Evolutionary conservation across 2,888 invertebrate genomes (phyloP).

Genomic region (Anaspis maculata): DNA sequence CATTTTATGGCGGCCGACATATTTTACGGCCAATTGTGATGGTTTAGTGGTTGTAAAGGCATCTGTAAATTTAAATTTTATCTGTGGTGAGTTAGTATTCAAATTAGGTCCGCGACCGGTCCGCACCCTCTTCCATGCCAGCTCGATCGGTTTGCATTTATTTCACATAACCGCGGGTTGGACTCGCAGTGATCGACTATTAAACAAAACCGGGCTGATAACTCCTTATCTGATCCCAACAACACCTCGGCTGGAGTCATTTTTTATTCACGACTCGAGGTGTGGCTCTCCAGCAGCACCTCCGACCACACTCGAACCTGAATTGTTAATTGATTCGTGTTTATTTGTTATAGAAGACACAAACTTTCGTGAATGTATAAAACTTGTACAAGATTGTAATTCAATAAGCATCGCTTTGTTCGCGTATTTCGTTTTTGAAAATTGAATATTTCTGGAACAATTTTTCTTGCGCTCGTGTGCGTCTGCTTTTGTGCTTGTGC

Average conservation of each 20-base stretch:
- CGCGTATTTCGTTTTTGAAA: no score
- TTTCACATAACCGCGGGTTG: not conserved
- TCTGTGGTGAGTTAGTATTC: constrained; percentile 9
- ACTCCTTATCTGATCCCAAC: constrained; percentile 5
- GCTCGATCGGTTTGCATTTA: constrained; percentile 2
- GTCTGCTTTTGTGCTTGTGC: no score
- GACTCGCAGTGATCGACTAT: constrained; percentile 4
- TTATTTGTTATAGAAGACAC: no score
- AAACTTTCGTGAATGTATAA: no score
- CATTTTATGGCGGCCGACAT: constrained; percentile 12
- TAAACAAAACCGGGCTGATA: constrained; percentile 4
- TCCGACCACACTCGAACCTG: no score
- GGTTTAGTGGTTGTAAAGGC: constrained; percentile 14
- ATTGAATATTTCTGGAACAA: no score
- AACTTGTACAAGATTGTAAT: no score
- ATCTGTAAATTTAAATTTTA: constrained; percentile 16
- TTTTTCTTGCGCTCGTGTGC: no score
- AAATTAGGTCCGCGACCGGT: constrained; percentile 6
- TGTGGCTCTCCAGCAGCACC: constrained; percentile 4
- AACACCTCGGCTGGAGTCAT: constrained; percentile 2
- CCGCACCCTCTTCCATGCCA: no score
- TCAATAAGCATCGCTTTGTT: no score
- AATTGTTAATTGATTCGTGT: no score
- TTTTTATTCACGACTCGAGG: constrained; percentile 1
- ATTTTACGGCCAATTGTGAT: constrained; percentile 14